Evolutionary conservation across 30 jellyfish, hydroid and myxozoan genomes (phyloP), one percentile per base, ranked within the genome.

Genomic region (Turritopsis dohrnii): DNA sequence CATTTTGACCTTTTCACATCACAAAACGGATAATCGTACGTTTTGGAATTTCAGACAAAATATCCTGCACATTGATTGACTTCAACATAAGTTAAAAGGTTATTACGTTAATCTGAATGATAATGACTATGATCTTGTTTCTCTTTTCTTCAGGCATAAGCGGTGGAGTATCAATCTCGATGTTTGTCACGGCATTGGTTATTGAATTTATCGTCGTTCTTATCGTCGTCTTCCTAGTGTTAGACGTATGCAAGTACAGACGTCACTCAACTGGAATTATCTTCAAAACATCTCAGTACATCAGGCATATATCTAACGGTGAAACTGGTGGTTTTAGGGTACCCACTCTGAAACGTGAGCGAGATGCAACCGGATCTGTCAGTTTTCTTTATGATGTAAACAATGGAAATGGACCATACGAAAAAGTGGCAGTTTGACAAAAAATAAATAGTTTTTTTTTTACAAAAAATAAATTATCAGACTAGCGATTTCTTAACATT

Each of bases 371-470:
- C 8, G 77, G 77, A 69, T 69, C 77, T 7, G 77, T 69, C 22
- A 69, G 31, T 69, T 27, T 69, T n/a, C 77, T 69, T 69, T 69
- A 69, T 21, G 77, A 69, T 69, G 30, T 69, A 19, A 69, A 27
- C 28, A 69, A 69, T 69, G 77, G 77, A 9, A 69, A 69, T 69
- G 77, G 28, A n/a, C 23, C 77, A 8, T n/a, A 69, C 77, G 77
- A 27, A n/a, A 69, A 69, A 69, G 77, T 27, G 9, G 77, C 28
- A 9, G 30, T 69, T n/a, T 69, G 19, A 69, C 31, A 69, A 19
- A 69, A 27, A n/a, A n/a, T 69, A n/a, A 18, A 60, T 60, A 23
- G 21, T 60, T 0, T 23, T 18, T 21, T 19, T 69, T 69, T 19
- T 69, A 41, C 5, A 41, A 41, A 41, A 41, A 41, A 41, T 41